These are phyloP conservation scores for Artemisiospiza belli DNA, from an alignment of 2,113 vertebrate species.

Conservation along the genomic window DNA sequence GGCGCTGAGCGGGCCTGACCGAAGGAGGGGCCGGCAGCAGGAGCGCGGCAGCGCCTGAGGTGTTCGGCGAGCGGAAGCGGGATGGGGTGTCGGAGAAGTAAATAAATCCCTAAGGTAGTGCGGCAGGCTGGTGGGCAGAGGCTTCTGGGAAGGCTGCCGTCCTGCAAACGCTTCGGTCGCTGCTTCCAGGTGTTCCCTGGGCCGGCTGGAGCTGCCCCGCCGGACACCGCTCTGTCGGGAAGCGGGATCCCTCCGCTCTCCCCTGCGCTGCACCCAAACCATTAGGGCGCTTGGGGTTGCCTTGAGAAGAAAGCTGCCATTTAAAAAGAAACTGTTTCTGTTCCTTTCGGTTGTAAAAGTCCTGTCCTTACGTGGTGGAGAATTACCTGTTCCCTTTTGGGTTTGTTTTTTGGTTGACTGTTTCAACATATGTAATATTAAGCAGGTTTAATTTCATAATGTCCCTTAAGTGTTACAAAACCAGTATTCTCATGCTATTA, in stretches of 20 bases:
- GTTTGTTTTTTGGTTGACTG: neutral
- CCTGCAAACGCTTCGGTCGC: neutral
- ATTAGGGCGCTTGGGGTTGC: neutral
- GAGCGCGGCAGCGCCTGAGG: neutral
- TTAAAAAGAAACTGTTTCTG: neutral
- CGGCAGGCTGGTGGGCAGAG: neutral
- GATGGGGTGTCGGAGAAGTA: neutral
- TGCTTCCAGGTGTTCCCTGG: neutral
- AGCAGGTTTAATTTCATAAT: neutral
- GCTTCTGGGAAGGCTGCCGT: accelerated
- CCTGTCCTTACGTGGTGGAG: neutral
- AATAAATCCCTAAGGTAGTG: neutral
- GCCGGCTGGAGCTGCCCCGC: accelerated
- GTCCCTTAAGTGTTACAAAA: neutral
- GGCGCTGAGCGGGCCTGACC: neutral
- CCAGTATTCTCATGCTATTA: neutral
- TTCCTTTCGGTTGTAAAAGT: neutral
- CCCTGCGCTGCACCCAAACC: neutral
- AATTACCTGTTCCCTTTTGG: neutral
- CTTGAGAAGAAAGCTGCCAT: neutral
- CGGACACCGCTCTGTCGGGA: accelerated
- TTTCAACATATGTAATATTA: neutral
- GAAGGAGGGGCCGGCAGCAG: neutral
- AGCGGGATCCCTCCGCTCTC: too few relatives aligned
- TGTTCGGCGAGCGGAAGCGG: neutral